Evolutionary conservation across 2,888 invertebrate genomes (phyloP), one percentile per base, ranked within the genome.

Genomic region (Chrysolina americana): DNA sequence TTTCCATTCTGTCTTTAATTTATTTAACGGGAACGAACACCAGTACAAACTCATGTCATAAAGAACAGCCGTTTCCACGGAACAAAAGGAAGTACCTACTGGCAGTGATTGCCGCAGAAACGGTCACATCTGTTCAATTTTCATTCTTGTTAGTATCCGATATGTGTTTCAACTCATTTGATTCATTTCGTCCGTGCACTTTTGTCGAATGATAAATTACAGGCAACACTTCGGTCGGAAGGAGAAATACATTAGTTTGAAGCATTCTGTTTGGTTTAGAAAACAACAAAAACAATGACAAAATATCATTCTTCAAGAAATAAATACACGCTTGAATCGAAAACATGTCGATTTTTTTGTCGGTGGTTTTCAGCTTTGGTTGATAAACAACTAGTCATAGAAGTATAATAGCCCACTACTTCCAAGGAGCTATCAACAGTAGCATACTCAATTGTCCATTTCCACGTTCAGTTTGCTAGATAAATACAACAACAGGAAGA

Each of bases 101-200:
- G 53, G 53, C 53, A 19, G 53, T 53, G 53, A 53, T 23, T 53
- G 15, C 53, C 44, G 11, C 13, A 53, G 53, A 53, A 53, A 53
- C 53, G 53, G 53, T 19, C 53, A 53, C 53, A 53, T 53, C 53
- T 53, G 53, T 53, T 53, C 53, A 53, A 53, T 53, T 53, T 53
- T 53, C 53, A 53, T 53, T 23, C 53, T 10, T 53, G 53, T 53
- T 53, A 19, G 19, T 11, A 53, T 13, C 19, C 53, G 53, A 53
- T 53, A 53, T 53, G 48, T 48, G 21, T 53, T 23, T 53, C 53
- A 21, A 53, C 19, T 53, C 21, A 19, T 53, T 48, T 53, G 19
- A 11, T 53, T 53, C 5, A 53, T 53, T 23, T 13, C 11, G 11
- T 21, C 19, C 17, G 50, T 19, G 19, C 19, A 50, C 19, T 53